These are phyloP conservation scores for Minunthozetes semirufus DNA, from an alignment of 2,888 invertebrate genomes.

Conservation along the genomic window DNA sequence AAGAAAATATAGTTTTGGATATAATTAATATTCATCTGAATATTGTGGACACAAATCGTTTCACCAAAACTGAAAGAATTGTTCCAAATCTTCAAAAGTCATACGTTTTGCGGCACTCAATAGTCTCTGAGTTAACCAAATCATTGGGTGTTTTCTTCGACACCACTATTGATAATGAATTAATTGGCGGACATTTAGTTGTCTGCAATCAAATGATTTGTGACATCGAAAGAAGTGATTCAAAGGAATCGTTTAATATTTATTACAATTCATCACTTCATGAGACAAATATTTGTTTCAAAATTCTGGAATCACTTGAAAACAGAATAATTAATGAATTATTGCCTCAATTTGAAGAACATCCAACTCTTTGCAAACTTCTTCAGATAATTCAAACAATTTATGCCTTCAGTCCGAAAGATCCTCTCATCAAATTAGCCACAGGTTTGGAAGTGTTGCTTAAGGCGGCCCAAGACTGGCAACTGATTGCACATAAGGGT, in stretches of 20 bases:
- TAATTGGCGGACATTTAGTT: slow-evolving; percentile 46
- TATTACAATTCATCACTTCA: slow-evolving; percentile 74
- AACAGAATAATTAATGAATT: slow-evolving; percentile 57
- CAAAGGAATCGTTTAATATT: slow-evolving; percentile 57
- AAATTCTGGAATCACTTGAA: slow-evolving; percentile 62
- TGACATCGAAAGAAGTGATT: background rate
- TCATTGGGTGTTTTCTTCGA: slow-evolving; percentile 24
- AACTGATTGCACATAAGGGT: slow-evolving; percentile 76
- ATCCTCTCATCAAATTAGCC: slow-evolving; percentile 77
- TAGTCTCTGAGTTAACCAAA: slow-evolving; percentile 26
- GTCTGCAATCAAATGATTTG: slow-evolving; percentile 35
- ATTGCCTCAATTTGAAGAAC: slow-evolving; percentile 75
- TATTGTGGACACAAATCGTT: background rate
- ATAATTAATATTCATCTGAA: slow-evolving; percentile 29
- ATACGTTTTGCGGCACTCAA: slow-evolving; percentile 30
- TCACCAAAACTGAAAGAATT: background rate
- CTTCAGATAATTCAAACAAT: slow-evolving; percentile 48
- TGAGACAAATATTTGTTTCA: slow-evolving; percentile 66
- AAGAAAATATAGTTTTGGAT: slow-evolving; percentile 1
- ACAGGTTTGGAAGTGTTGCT: slow-evolving; percentile 83
- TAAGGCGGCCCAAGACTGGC: slow-evolving; percentile 72
- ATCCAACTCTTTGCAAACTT: slow-evolving; percentile 65
- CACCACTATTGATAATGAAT: slow-evolving; percentile 40
- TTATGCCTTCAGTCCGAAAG: slow-evolving; percentile 62
- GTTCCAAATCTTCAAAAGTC: slow-evolving; percentile 4